These are phyloP conservation scores for Mustela nigripes DNA, from an alignment of 2,113 vertebrate species.

Conservation along the genomic window DNA sequence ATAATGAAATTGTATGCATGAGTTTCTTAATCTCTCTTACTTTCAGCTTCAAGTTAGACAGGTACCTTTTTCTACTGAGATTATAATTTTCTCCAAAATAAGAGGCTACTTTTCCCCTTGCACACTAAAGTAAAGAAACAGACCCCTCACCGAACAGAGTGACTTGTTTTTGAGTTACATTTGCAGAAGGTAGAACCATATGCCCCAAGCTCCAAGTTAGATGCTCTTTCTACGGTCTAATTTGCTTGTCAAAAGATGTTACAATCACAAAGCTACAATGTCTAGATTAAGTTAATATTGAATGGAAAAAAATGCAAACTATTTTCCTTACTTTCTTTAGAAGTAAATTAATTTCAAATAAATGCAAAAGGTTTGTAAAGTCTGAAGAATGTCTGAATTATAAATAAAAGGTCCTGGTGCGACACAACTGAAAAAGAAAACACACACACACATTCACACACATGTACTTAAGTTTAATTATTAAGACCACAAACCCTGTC, in stretches of 20 bases:
- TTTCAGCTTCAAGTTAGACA: slow-evolving; percentile 24
- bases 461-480: background rate
- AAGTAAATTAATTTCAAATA: slow-evolving; percentile 34
- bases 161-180: slow-evolving; percentile 91
- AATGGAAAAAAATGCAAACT: slow-evolving; percentile 73
- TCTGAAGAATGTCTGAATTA: slow-evolving; percentile 23
- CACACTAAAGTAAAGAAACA: slow-evolving; percentile 87
- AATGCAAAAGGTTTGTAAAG: slow-evolving; percentile 38
- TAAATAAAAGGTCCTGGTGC: slow-evolving; percentile 37
- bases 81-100: slow-evolving; percentile 41
- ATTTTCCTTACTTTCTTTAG: slow-evolving; percentile 28
- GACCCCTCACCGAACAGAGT: slow-evolving; percentile 89
- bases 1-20: background rate
- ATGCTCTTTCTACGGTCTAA: slow-evolving; percentile 97
- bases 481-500: background rate
- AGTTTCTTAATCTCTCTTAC: background rate
- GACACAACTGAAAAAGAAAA: slow-evolving; percentile 17
- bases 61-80: background rate
- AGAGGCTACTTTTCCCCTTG: background rate
- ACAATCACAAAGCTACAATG: slow-evolving; percentile 91
- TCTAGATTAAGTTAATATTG: slow-evolving; percentile 82
- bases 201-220: slow-evolving; percentile 93
- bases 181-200: slow-evolving; percentile 96
- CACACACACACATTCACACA: background rate
- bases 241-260: slow-evolving; percentile 97